These are phyloP conservation scores for Phorcus lineatus DNA, from an alignment of 2,888 invertebrate species.

Conservation along the genomic window DNA sequence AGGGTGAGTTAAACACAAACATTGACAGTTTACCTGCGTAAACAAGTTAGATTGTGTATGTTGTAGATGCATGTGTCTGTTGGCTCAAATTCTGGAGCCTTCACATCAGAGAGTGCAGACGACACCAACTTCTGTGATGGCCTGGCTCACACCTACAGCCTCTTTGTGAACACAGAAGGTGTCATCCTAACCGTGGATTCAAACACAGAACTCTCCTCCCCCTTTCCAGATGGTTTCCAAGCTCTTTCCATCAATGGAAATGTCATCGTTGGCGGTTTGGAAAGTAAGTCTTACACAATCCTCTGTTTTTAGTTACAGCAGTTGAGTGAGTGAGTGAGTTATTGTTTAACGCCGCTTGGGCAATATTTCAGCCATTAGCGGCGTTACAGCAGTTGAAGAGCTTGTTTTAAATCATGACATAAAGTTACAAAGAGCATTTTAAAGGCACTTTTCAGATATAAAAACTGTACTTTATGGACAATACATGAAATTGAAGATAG, in stretches of 20 bases:
- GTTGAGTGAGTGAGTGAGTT: too few species aligned
- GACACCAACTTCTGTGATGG: slow-evolving; percentile 19
- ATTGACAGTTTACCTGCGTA: too few species aligned
- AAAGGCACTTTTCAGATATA: too few species aligned
- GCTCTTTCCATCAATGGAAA: background rate
- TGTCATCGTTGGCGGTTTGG: background rate
- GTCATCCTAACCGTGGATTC: background rate
- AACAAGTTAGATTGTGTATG: background rate
- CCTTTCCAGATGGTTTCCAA: background rate
- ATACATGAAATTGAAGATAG: too few species aligned
- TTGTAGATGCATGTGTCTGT: background rate
- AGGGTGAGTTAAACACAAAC: too few species aligned
- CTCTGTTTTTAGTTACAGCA: too few species aligned
- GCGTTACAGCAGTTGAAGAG: too few species aligned
- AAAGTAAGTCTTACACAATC: background rate
- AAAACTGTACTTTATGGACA: too few species aligned
- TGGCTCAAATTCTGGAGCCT: background rate
- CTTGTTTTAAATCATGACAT: too few species aligned
- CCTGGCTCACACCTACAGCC: background rate
- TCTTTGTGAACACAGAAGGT: background rate
- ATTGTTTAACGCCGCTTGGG: too few species aligned
- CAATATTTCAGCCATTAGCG: too few species aligned
- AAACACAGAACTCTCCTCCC: background rate
- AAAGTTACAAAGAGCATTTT: too few species aligned
- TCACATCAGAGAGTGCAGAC: background rate